Evolutionary conservation across 2,797 vertebrate genomes (phyloP).

Genomic region (Hipposideros larvatus): DNA sequence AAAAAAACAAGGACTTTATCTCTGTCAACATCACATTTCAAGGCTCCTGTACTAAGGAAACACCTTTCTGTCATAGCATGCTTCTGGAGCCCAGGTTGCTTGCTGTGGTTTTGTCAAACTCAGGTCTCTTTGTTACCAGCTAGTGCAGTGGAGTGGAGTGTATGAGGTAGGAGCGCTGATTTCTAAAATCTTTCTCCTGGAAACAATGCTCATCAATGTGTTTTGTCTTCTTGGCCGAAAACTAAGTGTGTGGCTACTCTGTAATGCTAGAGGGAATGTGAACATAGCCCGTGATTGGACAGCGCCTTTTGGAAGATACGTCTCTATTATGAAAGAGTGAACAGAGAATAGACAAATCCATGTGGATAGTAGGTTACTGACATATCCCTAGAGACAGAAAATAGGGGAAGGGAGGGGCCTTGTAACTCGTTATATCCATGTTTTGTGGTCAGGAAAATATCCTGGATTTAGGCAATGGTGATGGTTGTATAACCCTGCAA

Average conservation of each 20-base stretch:
- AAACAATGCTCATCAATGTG: not conserved
- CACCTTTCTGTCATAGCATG: fast-evolving
- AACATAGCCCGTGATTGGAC: not conserved
- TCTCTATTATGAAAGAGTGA: not conserved
- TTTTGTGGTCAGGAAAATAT: not conserved
- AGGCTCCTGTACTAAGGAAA: not conserved
- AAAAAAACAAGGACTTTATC: not conserved
- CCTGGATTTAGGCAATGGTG: not conserved
- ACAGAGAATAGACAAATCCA: not conserved
- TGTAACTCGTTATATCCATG: not conserved
- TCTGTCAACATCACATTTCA: not conserved
- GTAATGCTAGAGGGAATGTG: not conserved
- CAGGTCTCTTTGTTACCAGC: not conserved
- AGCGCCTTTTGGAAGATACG: not conserved
- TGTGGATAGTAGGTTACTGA: not conserved
- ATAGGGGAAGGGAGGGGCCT: not conserved
- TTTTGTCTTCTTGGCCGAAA: not conserved
- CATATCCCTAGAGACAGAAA: too few species aligned
- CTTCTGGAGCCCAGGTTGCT: not conserved
- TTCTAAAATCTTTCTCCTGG: not conserved
- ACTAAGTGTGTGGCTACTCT: not conserved
- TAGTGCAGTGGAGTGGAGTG: not conserved
- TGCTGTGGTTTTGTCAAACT: not conserved
- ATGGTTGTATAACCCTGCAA: not conserved
- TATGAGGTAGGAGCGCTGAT: not conserved